phyloP scores from a whole-genome alignment of 2,113 vertebrate genomes.

The Trematomus loennbergii region DNA sequence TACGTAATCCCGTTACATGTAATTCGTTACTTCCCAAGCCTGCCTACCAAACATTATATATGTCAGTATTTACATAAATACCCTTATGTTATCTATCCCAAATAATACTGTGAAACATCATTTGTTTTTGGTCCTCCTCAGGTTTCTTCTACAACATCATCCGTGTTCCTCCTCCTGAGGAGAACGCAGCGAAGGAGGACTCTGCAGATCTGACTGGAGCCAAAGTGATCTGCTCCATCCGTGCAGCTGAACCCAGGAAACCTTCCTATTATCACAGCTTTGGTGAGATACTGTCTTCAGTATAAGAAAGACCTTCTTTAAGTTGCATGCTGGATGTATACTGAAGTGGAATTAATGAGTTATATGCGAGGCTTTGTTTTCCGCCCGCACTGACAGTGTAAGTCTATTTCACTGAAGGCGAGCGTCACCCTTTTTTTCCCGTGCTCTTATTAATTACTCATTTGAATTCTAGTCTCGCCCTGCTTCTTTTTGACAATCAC shows the following conservation, averaged over 20 bases:
- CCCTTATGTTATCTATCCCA: not conserved
- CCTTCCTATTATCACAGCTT: constrained; percentile 97
- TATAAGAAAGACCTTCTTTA: constrained; percentile 12
- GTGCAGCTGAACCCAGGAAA: constrained; percentile 82
- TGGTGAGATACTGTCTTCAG: constrained; percentile 78
- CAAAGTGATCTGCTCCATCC: constrained; percentile 89
- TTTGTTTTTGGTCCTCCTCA: constrained; percentile 53
- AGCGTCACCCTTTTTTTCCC: constrained; percentile 5
- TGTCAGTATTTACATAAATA: not conserved
- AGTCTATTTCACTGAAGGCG: constrained; percentile 37
- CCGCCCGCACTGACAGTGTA: constrained; percentile 18
- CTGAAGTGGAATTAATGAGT: constrained; percentile 27
- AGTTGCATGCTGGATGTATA: constrained; percentile 18
- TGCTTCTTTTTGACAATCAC: constrained; percentile 54
- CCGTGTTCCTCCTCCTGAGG: constrained; percentile 83
- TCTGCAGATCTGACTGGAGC: constrained; percentile 85
- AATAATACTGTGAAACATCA: not conserved
- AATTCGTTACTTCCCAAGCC: no score
- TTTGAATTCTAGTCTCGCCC: constrained; percentile 51
- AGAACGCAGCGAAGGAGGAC: constrained; percentile 65
- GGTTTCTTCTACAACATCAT: constrained; percentile 92
- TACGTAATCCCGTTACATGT: no score
- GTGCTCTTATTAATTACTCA: constrained; percentile 56
- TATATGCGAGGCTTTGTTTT: constrained; percentile 9
- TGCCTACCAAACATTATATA: not conserved